phyloP scores from a whole-genome alignment of 1,140 invertebrate genomes.

The Philaenus spumarius region DNA sequence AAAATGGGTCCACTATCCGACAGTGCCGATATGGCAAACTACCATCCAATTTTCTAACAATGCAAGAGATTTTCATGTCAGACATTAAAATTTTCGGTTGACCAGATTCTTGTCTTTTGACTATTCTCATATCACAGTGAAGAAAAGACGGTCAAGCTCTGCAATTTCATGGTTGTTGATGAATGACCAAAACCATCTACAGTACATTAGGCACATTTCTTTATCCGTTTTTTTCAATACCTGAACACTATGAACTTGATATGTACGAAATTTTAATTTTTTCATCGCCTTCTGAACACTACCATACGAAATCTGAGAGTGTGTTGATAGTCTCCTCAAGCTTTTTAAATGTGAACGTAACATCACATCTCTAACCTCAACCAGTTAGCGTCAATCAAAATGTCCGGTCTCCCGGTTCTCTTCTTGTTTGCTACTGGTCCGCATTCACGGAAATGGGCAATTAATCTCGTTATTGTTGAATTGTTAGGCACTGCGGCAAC shows the following conservation, averaged over 20 bases:
- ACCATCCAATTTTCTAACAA: neutral
- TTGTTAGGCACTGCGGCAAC: too few relatives aligned
- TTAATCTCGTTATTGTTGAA: too few relatives aligned
- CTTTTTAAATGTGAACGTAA: neutral
- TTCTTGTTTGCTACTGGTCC: too few relatives aligned
- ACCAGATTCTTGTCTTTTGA: too few relatives aligned
- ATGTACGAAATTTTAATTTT: neutral
- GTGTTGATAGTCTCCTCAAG: too few relatives aligned
- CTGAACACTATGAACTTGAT: neutral
- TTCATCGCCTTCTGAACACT: constrained; percentile 9
- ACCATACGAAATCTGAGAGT: too few relatives aligned
- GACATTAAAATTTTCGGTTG: neutral
- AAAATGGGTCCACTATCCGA: too few relatives aligned
- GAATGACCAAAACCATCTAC: neutral
- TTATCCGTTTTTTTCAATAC: too few relatives aligned
- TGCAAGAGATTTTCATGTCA: neutral
- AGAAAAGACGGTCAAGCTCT: neutral
- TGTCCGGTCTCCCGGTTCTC: neutral
- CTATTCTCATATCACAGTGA: neutral
- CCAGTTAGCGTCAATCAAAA: neutral
- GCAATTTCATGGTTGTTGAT: too few relatives aligned
- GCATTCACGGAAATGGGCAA: too few relatives aligned
- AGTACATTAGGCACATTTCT: neutral
- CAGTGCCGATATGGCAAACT: neutral
- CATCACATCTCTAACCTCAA: neutral